Evolutionary conservation across 2,888 invertebrate genomes (phyloP).

Genomic region (Rhogogaster chlorosoma): DNA sequence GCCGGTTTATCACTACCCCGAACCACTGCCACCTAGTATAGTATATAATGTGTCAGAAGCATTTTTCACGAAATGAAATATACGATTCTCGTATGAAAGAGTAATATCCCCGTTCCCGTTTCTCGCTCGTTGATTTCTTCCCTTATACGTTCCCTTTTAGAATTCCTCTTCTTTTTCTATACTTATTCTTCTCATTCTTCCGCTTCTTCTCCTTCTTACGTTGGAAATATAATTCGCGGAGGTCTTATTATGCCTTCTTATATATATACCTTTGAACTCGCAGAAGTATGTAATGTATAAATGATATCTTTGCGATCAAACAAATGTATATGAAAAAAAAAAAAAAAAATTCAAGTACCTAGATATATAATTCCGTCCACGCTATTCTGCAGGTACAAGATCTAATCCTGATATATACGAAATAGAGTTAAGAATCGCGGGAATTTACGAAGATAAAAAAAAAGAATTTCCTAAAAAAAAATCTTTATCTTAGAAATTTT

Average conservation of each 20-base stretch:
- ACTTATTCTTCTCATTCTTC: background rate
- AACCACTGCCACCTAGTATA: background rate
- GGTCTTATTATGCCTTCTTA: background rate
- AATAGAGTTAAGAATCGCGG: too few relatives aligned
- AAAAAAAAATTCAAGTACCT: background rate
- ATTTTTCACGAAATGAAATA: background rate
- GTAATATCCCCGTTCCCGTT: background rate
- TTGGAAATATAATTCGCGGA: background rate
- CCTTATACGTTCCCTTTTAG: background rate
- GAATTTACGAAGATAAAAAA: background rate
- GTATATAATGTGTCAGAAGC: background rate
- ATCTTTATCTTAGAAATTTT: background rate
- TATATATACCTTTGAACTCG: background rate
- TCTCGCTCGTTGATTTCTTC: background rate
- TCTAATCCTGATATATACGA: too few relatives aligned
- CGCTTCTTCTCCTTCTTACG: background rate
- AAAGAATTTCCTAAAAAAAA: background rate
- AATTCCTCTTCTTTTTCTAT: background rate
- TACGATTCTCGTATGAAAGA: constrained; percentile 4
- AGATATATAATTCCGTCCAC: too few relatives aligned
- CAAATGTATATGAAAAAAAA: background rate
- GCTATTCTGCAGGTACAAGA: too few relatives aligned
- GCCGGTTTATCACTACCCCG: background rate
- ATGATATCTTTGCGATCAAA: background rate
- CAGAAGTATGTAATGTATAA: background rate